phyloP scores from a whole-genome alignment of 2,888 invertebrate genomes.

The Athalia cordata region DNA sequence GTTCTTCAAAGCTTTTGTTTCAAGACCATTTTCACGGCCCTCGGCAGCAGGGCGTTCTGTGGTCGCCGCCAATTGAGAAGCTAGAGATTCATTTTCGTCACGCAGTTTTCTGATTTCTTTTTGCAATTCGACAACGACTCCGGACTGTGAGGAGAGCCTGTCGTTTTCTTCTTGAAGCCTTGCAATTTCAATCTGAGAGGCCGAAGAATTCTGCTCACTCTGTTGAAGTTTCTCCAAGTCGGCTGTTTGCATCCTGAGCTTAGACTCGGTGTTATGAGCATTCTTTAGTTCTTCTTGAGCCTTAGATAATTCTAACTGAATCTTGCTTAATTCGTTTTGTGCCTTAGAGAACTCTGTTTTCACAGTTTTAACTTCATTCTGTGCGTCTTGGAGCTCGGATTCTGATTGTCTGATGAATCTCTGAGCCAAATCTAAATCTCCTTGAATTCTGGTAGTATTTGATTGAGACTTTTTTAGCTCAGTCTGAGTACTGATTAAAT shows the following conservation, averaged over 20 bases:
- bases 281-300: slow-evolving; percentile 52
- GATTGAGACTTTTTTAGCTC: slow-evolving; percentile 71
- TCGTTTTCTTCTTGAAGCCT: slow-evolving; percentile 76
- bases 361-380: slow-evolving; percentile 55
- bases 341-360: slow-evolving; percentile 56
- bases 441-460: slow-evolving; percentile 55
- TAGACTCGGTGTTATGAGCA: slow-evolving; percentile 49
- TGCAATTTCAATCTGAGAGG: slow-evolving; percentile 66
- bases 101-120: slow-evolving; percentile 66
- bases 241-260: slow-evolving; percentile 53
- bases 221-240: slow-evolving; percentile 58
- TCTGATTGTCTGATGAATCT: slow-evolving; percentile 55
- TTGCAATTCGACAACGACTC: slow-evolving; percentile 59
- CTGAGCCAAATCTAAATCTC: slow-evolving; percentile 55
- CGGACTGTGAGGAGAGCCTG: slow-evolving; percentile 71
- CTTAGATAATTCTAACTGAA: slow-evolving; percentile 58
- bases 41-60: slow-evolving; percentile 72
- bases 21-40: slow-evolving; percentile 70
- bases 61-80: slow-evolving; percentile 70
- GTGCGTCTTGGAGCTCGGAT: slow-evolving; percentile 55
- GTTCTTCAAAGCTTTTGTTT: slow-evolving; percentile 63
- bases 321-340: slow-evolving; percentile 56
- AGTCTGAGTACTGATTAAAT: slow-evolving; percentile 65
- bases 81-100: slow-evolving; percentile 72
- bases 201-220: slow-evolving; percentile 55